Conservation (phyloP, 2,888 invertebrate species). For the Xestia rhomboidea region DNA sequence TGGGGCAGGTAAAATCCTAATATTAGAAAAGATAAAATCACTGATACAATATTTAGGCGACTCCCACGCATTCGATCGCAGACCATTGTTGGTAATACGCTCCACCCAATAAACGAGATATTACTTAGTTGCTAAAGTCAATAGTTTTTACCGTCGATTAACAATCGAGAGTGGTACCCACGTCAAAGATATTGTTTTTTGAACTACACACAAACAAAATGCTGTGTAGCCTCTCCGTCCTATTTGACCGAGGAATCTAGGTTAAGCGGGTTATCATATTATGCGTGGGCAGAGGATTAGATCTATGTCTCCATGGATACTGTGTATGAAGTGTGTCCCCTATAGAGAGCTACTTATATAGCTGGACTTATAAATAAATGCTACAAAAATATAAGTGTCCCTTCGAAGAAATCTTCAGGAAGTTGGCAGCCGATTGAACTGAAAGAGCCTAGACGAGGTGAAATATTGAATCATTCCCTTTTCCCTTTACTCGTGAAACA, state of each 20-base stretch:
- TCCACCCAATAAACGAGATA: background rate
- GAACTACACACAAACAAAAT: constrained; percentile 14
- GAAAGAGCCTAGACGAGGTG: background rate
- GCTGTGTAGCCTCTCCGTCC: background rate
- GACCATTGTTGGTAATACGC: background rate
- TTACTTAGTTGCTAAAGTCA: background rate
- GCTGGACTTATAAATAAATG: background rate
- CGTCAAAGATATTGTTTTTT: constrained; percentile 15
- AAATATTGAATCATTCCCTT: too few relatives aligned
- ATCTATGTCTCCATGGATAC: constrained; percentile 21
- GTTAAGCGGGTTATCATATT: constrained; percentile 46
- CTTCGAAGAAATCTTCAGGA: background rate
- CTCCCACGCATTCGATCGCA: background rate
- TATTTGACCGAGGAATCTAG: constrained; percentile 17
- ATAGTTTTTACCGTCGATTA: background rate
- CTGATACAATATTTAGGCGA: background rate
- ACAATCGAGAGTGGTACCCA: background rate
- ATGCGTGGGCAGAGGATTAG: constrained; percentile 35
- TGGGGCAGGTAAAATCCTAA: background rate
- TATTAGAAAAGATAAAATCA: constrained; percentile 1
- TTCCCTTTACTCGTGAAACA: too few relatives aligned
- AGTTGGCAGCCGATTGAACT: background rate
- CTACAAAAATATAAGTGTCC: too few relatives aligned
- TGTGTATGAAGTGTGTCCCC: background rate
- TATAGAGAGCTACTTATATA: constrained; percentile 17